A percentile compares a stretch with the other conserved stretches of the same genome.
Evolutionary conservation across 2,797 vertebrate genomes (phyloP).

Genomic region (Epinephelus coioides): DNA sequence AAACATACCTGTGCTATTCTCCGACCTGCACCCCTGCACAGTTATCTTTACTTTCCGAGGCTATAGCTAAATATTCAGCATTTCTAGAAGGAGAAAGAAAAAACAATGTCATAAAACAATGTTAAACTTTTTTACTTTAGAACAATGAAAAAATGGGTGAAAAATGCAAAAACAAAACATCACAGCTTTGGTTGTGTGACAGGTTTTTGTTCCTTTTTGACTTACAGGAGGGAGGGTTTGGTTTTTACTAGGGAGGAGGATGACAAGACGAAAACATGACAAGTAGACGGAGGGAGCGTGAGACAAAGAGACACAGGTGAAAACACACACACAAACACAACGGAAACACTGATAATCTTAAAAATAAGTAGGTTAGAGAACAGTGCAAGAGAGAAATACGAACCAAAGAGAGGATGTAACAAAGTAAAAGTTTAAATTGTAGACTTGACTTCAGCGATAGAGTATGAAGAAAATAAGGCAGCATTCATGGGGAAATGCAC

Average conservation of each 20-base stretch:
- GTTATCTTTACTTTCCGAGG: constrained; percentile 95
- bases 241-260: constrained; percentile 71
- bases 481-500: constrained; percentile 40
- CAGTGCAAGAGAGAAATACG: neutral
- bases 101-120: neutral
- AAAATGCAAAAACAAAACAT: constrained; percentile 37
- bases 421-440: constrained; percentile 12
- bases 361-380: neutral
- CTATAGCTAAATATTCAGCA: constrained; percentile 95
- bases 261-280: constrained; percentile 61
- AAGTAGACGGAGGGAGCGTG: constrained; percentile 28
- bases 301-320: constrained; percentile 67
- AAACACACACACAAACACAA: constrained; percentile 61
- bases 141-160: constrained; percentile 16
- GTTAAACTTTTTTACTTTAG: fast-evolving
- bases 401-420: neutral
- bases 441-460: constrained; percentile 9
- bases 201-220: constrained; percentile 38
- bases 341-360: constrained; percentile 38
- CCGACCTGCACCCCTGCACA: constrained; percentile 93
- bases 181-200: constrained; percentile 27
- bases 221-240: constrained; percentile 78
- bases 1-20: constrained; percentile 88
- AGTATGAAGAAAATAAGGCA: constrained; percentile 4
- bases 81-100: constrained; percentile 68